Evolutionary conservation across 2,797 vertebrate species (phyloP), one percentile per base, ranked within the genome.

Genomic region (Micropoecilia bifurca): DNA sequence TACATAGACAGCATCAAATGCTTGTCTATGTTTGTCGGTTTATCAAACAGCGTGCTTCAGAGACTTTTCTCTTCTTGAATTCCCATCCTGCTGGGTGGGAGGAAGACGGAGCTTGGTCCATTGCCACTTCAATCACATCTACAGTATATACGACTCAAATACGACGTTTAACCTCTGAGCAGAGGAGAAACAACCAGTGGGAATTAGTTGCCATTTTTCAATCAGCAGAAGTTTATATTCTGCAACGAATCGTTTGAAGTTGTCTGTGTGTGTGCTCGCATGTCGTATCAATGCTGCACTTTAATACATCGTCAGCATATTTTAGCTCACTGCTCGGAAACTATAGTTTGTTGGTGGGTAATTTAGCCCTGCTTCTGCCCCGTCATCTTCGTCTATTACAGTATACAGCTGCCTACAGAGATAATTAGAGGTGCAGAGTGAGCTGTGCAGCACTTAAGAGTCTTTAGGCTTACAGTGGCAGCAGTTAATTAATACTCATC

Each of bases 361-460:
- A 87, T 92, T 90, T 86, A 75, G 83, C 82, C 78, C 75, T 20
- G 55, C 75, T 28, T 63, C 77, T 75, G 48, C 39, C 84, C 78
- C 86, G 76, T 92, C 86, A 91, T 91, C 88, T 88, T 89, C 82
- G 53, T 85, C 74, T 89, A 76, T 89, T 88, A 78, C 83, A 66
- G 78, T n/a, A 82, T 80, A 74, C 83, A 89, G 91, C 87, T 74
- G 85, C 76, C 83, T 84, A 76, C 86, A 63, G n/a, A 7, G 77
- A 74, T 93, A 87, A 93, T 93, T 91, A 92, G 84, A 90, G 85
- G 87, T 88, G 88, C 74, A 85, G 78, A 87, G 79, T 79, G 86
- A 87, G 82, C 79, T 22, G 9, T 30, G 80, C 79, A 82, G 76
- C 84, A 84, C 71, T 83, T 77, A 2, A 47, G 36, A 77, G 80